Percentiles rank a stretch among this genome's conserved stretches.
phyloP scores from a whole-genome alignment of 1,140 invertebrate species.

The Magallana angulata region DNA sequence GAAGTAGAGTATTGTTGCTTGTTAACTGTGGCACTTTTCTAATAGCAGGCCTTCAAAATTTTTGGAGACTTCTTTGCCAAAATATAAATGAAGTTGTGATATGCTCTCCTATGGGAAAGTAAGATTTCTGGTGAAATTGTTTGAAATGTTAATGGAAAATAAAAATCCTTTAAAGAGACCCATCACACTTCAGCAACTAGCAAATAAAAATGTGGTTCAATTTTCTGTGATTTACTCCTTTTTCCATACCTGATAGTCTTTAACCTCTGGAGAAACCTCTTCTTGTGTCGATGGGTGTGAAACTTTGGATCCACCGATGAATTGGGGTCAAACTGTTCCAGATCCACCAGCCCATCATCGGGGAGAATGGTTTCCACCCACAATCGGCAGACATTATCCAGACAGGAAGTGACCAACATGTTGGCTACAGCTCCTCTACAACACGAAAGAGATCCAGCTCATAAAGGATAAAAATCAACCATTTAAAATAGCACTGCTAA shows the following conservation, averaged over 20 bases:
- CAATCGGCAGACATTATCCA: slow-evolving; percentile 98
- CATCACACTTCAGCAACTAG: not conserved
- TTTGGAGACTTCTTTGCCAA: no score
- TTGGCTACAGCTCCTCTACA: slow-evolving; percentile 95
- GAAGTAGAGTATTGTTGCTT: no score
- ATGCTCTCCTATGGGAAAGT: no score
- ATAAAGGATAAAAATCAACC: no score
- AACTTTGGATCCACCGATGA: slow-evolving; percentile 87
- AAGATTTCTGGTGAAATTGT: no score
- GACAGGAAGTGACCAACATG: slow-evolving; percentile 98
- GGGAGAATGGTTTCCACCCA: slow-evolving; percentile 98
- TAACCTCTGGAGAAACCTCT: slow-evolving; percentile 95
- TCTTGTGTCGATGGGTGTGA: slow-evolving; percentile 95
- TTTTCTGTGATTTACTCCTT: no score
- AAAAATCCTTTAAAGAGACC: not conserved
- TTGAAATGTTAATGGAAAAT: no score
- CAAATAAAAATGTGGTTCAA: no score
- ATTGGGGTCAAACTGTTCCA: slow-evolving; percentile 89
- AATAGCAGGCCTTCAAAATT: no score
- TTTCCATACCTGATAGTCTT: slow-evolving; percentile 93
- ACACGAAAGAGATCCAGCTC: slow-evolving; percentile 53
- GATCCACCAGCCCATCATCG: slow-evolving; percentile 91
- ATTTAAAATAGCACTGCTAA: no score
- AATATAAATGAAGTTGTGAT: no score
- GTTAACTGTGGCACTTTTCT: no score